Base-by-base conservation (phyloP, 1,140 invertebrate species). In the Drosophila baimaii region DNA sequence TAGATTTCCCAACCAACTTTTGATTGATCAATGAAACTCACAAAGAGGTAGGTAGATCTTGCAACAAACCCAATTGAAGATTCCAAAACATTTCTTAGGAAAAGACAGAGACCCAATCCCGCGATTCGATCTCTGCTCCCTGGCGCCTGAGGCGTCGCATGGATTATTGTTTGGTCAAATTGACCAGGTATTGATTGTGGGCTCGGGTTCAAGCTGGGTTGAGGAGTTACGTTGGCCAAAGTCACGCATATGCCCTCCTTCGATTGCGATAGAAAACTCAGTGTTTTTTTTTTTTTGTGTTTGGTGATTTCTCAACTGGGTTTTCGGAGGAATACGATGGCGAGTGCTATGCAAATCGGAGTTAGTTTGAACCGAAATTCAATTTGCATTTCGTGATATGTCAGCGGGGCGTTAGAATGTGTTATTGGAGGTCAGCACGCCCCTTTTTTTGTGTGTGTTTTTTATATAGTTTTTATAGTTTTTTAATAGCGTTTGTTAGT, bases 381-480 rank as follows among this genome's bases (percentile, higher is more conserved):
- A 79, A 82, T 84, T 84, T 84, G 81, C 81, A 84, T 84, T 85
- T 84, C 81, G 81, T 84, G 81, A 84, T 84, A 84, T 84, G 81
- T 84, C 81, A 84, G 72, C 81, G 79, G 81, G 81, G 81, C 81
- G 81, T 85, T 84, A 84, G 81, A 84, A 84, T 85, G 81, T 77
- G 73, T 44, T 69, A 46, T 44, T 69, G 65, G 65, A 69, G 65
- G 65, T 69, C 65, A 69, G n/a, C 17, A 41, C 62, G 62, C 62
- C 62, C 62, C 64, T 10, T 68, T 35, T 51, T 12, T 39, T 27
- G 12, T 35, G 23, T 47, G 23, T 61, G 15, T 49, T 31, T 7
- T 12, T 23, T 33, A 3, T 33, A 47, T 47, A 31, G 13, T 12
- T 41, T 33, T 43, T 19, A 33, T 19, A 33, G 29, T n/a, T 54